phyloP scores from a whole-genome alignment of 2,888 invertebrate genomes.

The Loripinus fragilis region DNA sequence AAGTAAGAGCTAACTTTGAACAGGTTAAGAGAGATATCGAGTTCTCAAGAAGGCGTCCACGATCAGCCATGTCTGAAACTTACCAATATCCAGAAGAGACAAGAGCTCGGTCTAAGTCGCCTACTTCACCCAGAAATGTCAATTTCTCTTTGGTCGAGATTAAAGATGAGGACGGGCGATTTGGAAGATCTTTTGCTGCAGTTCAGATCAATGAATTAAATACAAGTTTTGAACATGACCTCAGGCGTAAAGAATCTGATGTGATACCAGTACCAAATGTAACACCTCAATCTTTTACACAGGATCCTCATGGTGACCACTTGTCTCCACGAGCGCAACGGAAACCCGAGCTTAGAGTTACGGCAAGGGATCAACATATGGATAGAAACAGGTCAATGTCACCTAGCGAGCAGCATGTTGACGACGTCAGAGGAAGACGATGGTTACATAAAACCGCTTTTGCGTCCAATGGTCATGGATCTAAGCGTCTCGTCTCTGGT shows the following conservation, averaged over 20 bases:
- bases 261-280: not conserved
- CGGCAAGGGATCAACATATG: not conserved
- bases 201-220: slow-evolving; percentile 47
- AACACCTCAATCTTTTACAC: not conserved
- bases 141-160: slow-evolving; percentile 22
- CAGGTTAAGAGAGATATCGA: not conserved
- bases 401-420: not conserved
- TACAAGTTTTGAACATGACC: not conserved
- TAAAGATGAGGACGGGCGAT: slow-evolving; percentile 45
- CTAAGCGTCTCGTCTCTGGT: slow-evolving; percentile 51
- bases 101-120: not conserved
- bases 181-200: slow-evolving; percentile 56
- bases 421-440: slow-evolving; percentile 21
- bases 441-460: slow-evolving; percentile 53
- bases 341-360: not conserved
- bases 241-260: not conserved
- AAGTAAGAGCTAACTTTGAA: not conserved
- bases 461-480: slow-evolving; percentile 44
- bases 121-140: slow-evolving; percentile 1
- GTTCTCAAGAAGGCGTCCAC: not conserved
- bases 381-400: not conserved
- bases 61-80: not conserved
- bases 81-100: not conserved
- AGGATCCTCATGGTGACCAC: not conserved
- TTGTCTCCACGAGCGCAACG: not conserved